Conservation (phyloP, 2,113 vertebrate species). For the Ageneiosus marmoratus region DNA sequence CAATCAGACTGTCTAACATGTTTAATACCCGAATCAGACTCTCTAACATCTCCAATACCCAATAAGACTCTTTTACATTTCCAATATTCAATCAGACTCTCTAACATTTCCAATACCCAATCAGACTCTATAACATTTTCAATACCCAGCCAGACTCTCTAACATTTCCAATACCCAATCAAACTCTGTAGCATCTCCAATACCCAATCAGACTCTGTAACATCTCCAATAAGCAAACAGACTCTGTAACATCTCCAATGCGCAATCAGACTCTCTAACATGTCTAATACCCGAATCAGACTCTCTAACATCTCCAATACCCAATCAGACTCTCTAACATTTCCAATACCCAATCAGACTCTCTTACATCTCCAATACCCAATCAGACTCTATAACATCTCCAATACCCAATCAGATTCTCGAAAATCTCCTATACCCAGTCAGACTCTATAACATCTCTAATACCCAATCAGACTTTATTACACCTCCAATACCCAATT, state of each 20-base stretch:
- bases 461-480: background rate
- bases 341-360: too few species aligned
- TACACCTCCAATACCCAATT: background rate
- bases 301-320: too few species aligned
- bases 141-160: background rate
- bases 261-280: too few species aligned
- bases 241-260: background rate
- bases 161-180: background rate
- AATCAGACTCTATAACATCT: too few species aligned
- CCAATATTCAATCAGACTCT: background rate
- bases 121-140: background rate
- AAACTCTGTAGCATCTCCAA: background rate
- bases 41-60: background rate
- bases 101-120: background rate
- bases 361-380: too few species aligned
- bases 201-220: background rate
- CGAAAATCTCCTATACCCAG: too few species aligned
- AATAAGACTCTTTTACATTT: background rate
- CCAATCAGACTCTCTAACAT: too few species aligned
- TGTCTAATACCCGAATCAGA: too few species aligned
- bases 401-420: too few species aligned
- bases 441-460: too few species aligned
- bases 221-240: background rate
- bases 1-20: background rate
- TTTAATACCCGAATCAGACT: background rate